Evolutionary conservation across 1,140 invertebrate species (phyloP).

Genomic region (Octopus bimaculoides): DNA sequence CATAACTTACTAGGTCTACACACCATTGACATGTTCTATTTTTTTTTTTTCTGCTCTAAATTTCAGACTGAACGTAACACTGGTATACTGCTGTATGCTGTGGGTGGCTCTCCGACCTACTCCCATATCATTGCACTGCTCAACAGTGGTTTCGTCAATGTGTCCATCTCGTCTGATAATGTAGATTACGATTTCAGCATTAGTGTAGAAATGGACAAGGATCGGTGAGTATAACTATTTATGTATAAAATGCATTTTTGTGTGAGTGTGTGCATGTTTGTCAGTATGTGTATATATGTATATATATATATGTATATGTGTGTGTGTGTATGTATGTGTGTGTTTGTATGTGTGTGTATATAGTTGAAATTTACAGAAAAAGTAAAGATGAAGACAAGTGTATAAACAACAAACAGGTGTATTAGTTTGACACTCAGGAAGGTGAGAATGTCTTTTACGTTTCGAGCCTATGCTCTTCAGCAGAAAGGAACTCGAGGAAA

Average conservation of each 20-base stretch:
- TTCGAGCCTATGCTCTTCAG: no score
- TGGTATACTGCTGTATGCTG: slow-evolving; percentile 48
- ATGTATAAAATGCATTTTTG: not conserved
- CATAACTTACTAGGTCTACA: no score
- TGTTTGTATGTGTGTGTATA: not conserved
- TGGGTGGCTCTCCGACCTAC: slow-evolving; percentile 34
- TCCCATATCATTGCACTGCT: slow-evolving; percentile 44
- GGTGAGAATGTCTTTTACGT: no score
- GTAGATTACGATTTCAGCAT: slow-evolving; percentile 59
- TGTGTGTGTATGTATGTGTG: not conserved
- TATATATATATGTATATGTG: not conserved
- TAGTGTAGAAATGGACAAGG: slow-evolving; percentile 49
- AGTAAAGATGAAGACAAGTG: no score
- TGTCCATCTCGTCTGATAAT: slow-evolving; percentile 76
- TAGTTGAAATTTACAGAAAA: no score
- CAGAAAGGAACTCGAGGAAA: no score
- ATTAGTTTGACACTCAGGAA: no score
- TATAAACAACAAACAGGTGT: no score
- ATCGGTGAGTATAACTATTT: slow-evolving; percentile 34
- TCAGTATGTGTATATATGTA: not conserved
- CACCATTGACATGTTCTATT: not conserved
- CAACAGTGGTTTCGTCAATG: slow-evolving; percentile 43
- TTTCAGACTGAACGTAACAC: slow-evolving; percentile 43
- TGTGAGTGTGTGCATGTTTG: not conserved
- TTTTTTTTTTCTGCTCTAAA: slow-evolving; percentile 9